Evolutionary conservation across 2,797 vertebrate species (phyloP), one percentile per base, ranked within the genome.

Genomic region (Sorex maritimensis): DNA sequence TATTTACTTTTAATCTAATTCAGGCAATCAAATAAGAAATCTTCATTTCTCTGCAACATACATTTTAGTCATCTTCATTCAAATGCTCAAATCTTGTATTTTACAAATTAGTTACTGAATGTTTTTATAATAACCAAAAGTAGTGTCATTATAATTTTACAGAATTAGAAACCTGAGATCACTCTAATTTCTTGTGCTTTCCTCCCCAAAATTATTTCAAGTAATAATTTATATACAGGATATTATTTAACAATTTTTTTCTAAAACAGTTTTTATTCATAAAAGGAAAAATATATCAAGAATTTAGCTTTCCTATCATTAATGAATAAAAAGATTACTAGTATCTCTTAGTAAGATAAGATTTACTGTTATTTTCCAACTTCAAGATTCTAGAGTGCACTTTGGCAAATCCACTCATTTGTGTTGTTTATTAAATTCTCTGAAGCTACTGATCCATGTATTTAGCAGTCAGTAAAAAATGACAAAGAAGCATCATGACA

Each of bases 391-490:
- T 92, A 67, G 11, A 94, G 44, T 79, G 11, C 30, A 71, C 65
- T 95, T 80, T 90, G 92, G 69, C 24, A 96, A 95, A 95, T 82
- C 81, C 72, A 88, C 74, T 74, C n/a, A 84, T 78, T 55, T 92
- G 69, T 95, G 65, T 79, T 94, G 91, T 17, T 69, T 94, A 95
- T 84, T 96, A 97, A 86, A 90, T 89, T 96, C 86, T 91, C 88
- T 77, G n/a, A 94, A 58, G 79, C 21, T 93, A 71, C 52, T 85
- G 96, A 97, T 88, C 88, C 61, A 85, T 67, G 23, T 34, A 46
- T 52, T 90, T 83, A 91, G 94, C 12, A 88, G 44, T 90, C 41
- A 96, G 6, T 96, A 92, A 72, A 41, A 34, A 10, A 96, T 34
- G 0, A 89, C 84, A 88, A 58, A 92, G 78, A 92, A 81, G 71